Evolutionary conservation across 2,797 vertebrate species (phyloP).

Genomic region (Rhabdophis nuchalis): DNA sequence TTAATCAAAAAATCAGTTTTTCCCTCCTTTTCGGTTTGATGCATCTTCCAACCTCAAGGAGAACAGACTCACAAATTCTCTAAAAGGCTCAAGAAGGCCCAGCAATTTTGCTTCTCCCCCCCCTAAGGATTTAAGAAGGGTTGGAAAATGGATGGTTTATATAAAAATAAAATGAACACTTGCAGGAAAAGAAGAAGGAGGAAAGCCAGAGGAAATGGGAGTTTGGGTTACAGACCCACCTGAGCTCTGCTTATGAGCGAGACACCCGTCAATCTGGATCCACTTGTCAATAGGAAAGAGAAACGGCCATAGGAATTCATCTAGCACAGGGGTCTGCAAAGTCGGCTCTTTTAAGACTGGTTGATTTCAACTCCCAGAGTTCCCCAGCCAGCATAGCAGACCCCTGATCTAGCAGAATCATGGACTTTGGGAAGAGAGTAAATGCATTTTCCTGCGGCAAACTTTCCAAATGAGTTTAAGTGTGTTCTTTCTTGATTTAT

Average conservation of each 20-base stretch:
- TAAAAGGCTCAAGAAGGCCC: not conserved
- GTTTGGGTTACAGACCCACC: not conserved
- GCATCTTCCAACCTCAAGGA: not conserved
- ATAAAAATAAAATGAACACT: too few species aligned
- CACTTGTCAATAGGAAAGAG: not conserved
- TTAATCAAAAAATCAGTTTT: too few species aligned
- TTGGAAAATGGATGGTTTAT: too few species aligned
- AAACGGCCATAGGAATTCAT: too few species aligned
- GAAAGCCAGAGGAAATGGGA: not conserved
- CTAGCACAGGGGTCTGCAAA: too few species aligned
- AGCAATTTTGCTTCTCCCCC: accelerated
- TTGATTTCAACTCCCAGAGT: too few species aligned
- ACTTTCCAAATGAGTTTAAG: too few species aligned
- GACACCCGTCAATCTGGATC: not conserved
- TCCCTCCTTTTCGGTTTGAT: not conserved
- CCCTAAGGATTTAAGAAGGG: not conserved
- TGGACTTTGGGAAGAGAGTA: not conserved
- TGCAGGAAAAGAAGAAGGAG: too few species aligned
- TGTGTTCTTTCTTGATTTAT: too few species aligned
- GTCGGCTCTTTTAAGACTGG: too few species aligned
- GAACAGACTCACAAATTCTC: not conserved
- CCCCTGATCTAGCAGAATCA: too few species aligned
- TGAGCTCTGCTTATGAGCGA: not conserved
- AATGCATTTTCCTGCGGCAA: not conserved
- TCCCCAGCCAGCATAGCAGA: too few species aligned